Evolutionary conservation across 2,797 vertebrate genomes (phyloP).

Genomic region (Simalia tracyae): DNA sequence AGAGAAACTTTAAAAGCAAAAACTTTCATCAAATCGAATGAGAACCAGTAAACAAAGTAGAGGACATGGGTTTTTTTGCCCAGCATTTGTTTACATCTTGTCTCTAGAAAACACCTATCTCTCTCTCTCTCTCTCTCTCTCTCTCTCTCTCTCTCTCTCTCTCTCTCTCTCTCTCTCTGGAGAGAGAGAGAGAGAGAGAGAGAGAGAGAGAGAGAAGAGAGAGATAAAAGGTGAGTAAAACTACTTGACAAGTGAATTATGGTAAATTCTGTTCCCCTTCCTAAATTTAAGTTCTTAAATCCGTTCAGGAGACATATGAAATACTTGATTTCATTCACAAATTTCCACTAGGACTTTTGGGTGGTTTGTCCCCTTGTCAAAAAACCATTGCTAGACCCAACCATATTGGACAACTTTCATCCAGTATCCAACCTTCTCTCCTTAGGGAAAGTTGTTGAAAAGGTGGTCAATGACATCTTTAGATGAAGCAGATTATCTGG

Average conservation of each 20-base stretch:
- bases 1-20: background rate
- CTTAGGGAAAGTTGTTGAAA: background rate
- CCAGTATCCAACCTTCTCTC: background rate
- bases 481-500: background rate
- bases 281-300: background rate
- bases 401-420: background rate
- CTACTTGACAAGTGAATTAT: background rate
- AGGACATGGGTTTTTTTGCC: background rate
- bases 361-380: background rate
- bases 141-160: too few relatives aligned
- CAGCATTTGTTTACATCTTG: background rate
- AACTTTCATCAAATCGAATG: background rate
- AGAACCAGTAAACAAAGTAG: background rate
- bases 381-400: background rate
- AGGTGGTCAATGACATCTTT: background rate
- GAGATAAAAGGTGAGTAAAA: background rate
- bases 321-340: background rate
- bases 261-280: background rate
- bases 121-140: background rate
- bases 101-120: background rate
- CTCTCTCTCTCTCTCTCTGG: too few relatives aligned
- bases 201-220: too few relatives aligned
- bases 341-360: conserved; percentile 28
- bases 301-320: conserved; percentile 15
- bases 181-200: too few relatives aligned